Conservation (phyloP, 30 jellyfish, hydroid and myxozoan genomes). For the Cassiopea andromeda region DNA sequence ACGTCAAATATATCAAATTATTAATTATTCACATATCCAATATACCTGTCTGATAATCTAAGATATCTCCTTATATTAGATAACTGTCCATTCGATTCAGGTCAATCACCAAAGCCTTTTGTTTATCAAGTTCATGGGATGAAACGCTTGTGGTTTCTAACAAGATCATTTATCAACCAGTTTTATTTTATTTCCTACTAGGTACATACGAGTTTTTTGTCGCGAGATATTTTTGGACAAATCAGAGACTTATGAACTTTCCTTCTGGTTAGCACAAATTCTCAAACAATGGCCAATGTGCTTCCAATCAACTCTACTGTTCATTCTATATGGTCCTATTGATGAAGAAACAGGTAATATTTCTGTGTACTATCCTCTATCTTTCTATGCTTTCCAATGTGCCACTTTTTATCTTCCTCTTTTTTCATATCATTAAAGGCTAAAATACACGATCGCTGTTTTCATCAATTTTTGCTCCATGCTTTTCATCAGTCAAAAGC, state of each 20-base stretch:
- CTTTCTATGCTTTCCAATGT: neutral
- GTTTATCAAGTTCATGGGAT: neutral
- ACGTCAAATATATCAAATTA: neutral
- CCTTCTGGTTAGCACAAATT: conserved; percentile 91
- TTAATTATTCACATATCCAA: neutral
- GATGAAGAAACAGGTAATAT: conserved; percentile 68
- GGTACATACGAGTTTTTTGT: conserved; percentile 91
- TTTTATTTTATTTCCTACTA: conserved; percentile 3
- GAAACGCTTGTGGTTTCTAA: neutral
- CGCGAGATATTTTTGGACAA: conserved; percentile 82
- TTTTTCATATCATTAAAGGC: neutral
- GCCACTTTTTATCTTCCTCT: neutral
- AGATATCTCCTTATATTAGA: neutral
- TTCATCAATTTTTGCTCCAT: too few species aligned
- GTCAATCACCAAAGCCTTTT: neutral
- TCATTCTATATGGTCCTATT: conserved; percentile 82
- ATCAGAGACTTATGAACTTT: conserved; percentile 57
- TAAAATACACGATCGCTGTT: too few species aligned
- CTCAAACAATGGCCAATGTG: conserved; percentile 83
- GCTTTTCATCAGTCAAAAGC: too few species aligned
- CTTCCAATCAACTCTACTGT: conserved; percentile 81
- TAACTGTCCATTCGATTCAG: neutral
- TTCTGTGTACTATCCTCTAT: neutral
- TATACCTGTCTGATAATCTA: neutral
- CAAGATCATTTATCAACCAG: conserved; percentile 16